Percentiles rank a stretch among this genome's conserved stretches.
These are phyloP conservation scores for Eucera pruinosa DNA, from an alignment of 2,888 invertebrate species.

Conservation along the genomic window DNA sequence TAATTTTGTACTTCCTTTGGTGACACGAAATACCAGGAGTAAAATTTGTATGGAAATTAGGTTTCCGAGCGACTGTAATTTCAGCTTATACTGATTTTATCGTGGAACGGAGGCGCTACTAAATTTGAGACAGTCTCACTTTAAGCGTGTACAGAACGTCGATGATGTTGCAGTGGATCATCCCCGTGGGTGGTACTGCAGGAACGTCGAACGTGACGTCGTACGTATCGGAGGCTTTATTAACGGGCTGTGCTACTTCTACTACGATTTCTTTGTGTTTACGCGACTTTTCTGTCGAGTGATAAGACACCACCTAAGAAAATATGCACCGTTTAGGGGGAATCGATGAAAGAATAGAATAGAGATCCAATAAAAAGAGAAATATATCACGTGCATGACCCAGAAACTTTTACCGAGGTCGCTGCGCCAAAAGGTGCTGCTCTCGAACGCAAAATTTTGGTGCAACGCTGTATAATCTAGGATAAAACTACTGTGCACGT, in stretches of 20 bases:
- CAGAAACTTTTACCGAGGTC: conserved; percentile 24
- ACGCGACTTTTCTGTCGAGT: conserved; percentile 75
- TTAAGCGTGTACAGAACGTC: conserved; percentile 81
- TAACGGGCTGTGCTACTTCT: conserved; percentile 76
- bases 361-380: conserved; percentile 2
- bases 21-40: not conserved
- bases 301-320: conserved; percentile 76
- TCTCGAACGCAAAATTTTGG: not conserved
- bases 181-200: conserved; percentile 81
- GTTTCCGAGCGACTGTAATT: not conserved
- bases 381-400: conserved; percentile 27
- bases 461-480: not conserved
- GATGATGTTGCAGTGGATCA: conserved; percentile 80
- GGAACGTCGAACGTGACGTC: conserved; percentile 77
- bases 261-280: conserved; percentile 80
- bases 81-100: conserved; percentile 1
- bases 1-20: not conserved
- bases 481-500: not conserved
- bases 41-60: conserved; percentile 6
- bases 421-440: conserved; percentile 8
- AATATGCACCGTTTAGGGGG: conserved; percentile 29
- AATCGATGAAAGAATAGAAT: not conserved
- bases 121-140: conserved; percentile 49
- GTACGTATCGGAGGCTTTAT: conserved; percentile 64
- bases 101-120: not conserved